Percentiles rank a stretch among this genome's conserved stretches.
Conservation (phyloP, 2,113 vertebrate species). For the Percina caprodes region DNA sequence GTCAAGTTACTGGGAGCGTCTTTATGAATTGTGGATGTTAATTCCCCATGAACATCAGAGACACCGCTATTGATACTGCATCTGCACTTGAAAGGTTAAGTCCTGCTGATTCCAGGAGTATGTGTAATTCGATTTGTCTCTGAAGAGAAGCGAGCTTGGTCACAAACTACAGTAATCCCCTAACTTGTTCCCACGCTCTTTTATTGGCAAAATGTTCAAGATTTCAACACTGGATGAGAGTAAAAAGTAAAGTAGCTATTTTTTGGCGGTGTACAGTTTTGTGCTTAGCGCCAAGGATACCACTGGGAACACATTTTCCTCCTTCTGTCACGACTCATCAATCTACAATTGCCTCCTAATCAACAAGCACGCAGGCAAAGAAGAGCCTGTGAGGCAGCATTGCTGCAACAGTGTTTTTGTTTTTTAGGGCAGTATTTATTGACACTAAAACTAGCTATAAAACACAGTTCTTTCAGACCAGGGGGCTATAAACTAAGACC, state of each 20-base stretch:
- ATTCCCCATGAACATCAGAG: not conserved
- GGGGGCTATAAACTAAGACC: conserved; percentile 1
- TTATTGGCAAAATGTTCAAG: not conserved
- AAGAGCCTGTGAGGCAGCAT: not conserved
- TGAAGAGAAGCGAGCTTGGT: not conserved
- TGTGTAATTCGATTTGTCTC: not conserved
- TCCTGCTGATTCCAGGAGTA: not conserved
- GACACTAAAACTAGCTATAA: conserved; percentile 27
- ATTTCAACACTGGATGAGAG: not conserved
- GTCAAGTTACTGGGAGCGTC: not conserved
- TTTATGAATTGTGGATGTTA: not conserved
- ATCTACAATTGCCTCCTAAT: conserved; percentile 22
- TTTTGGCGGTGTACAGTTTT: not conserved
- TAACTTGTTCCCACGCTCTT: not conserved
- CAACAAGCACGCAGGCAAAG: conserved; percentile 2
- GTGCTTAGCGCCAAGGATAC: conserved; percentile 42
- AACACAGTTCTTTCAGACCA: conserved; percentile 1
- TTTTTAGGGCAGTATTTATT: conserved; percentile 6
- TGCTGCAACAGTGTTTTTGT: not conserved
- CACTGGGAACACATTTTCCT: not conserved
- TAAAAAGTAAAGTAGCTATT: not conserved
- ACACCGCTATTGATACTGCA: not conserved
- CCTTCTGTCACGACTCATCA: conserved; percentile 38
- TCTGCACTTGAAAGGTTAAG: not conserved
- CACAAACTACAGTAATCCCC: not conserved